Conservation (phyloP, 2,888 invertebrate genomes). For the Gymnoscelis rufifasciata region DNA sequence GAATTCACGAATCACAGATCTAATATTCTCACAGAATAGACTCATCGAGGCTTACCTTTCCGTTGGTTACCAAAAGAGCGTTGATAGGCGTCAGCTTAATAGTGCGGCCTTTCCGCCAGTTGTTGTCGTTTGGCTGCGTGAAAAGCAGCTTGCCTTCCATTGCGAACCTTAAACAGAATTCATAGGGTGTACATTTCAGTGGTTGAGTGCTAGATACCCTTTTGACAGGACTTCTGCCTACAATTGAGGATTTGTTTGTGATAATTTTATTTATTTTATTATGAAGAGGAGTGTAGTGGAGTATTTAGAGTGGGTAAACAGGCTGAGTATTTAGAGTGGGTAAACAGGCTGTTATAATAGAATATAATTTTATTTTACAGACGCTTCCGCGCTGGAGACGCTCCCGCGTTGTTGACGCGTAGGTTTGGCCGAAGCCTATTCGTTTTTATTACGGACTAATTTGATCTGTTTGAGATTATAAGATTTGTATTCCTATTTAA, state of each 20-base stretch:
- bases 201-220: constrained; percentile 8
- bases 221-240: constrained; percentile 14
- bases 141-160: constrained; percentile 93
- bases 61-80: constrained; percentile 93
- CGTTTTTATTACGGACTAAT: no score
- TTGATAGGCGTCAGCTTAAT: constrained; percentile 93
- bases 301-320: no score
- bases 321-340: no score
- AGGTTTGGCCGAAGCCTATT: no score
- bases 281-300: no score
- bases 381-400: no score
- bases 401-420: no score
- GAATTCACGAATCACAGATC: not conserved
- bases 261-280: constrained; percentile 18
- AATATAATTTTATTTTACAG: no score
- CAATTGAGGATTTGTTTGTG: constrained; percentile 20
- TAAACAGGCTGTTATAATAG: no score
- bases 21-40: constrained; percentile 10
- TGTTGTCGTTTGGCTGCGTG: constrained; percentile 93
- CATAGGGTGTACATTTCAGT: constrained; percentile 30
- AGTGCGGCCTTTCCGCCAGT: constrained; percentile 93
- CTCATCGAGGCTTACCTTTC: constrained; percentile 83
- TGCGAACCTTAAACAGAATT: constrained; percentile 81
- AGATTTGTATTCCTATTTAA: no score
- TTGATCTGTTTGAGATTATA: no score